Evolutionary conservation across 23 tunicate genomes (phyloP), one percentile per base, ranked within the genome.

Genomic region (Botrylloides violaceus): DNA sequence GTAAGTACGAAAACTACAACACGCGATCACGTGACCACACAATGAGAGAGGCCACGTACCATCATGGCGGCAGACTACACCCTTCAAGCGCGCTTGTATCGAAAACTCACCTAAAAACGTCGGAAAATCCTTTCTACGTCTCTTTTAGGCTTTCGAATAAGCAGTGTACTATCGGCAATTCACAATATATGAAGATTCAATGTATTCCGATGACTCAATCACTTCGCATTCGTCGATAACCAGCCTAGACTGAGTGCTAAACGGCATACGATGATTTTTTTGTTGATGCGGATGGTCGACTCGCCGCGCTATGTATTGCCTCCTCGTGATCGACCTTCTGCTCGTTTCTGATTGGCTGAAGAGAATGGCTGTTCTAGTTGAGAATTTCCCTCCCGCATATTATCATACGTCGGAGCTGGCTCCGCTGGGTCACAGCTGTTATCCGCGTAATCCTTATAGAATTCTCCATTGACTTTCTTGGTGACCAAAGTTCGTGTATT

Each of bases 241-340:
- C n/a, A n/a, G n/a, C n/a, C n/a, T n/a, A n/a, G n/a, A n/a, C n/a
- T n/a, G n/a, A n/a, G n/a, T n/a, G n/a, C n/a, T n/a, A n/a, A 9
- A 43, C 53, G 53, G 15, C 15, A 43, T 7, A 9, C 53, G 53
- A 43, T 43, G 53, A 43, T 43, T 43, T 43, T 43, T 43, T 43
- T 43, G 53, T 43, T 43, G 53, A 43, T 43, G 53, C 53, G 53
- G 53, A 43, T 43, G 53, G 53, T 43, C 53, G 53, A 43, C 53
- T 63, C 70, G 35, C 7, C 32, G 35, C 70, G 70, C 70, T 31
- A 33, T 63, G 33, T 63, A 28, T 61, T 71, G 34, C 49, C 80
- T 73, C 86, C 86, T 81, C 86, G 86, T 81, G 86, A 81, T 73
- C 75, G 32, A 56, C 86, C 32, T 66, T 32, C 61, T 61, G 64